Evolutionary conservation across 2,888 invertebrate species (phyloP).

Genomic region (Lamproptera curius): DNA sequence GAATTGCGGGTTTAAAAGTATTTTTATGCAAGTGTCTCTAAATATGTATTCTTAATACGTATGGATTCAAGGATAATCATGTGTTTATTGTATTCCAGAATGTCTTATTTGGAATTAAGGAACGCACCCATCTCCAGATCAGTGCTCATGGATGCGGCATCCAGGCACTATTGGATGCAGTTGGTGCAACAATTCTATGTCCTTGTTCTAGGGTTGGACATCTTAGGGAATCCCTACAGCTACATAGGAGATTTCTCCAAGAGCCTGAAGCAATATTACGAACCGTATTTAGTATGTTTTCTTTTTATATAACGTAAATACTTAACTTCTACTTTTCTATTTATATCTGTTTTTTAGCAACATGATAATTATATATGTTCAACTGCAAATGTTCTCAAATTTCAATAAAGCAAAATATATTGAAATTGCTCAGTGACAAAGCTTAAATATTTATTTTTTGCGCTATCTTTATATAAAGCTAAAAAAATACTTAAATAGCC

Average conservation of each 20-base stretch:
- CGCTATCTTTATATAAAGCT: too few species aligned
- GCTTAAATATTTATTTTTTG: too few species aligned
- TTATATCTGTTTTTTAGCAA: too few species aligned
- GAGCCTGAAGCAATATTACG: constrained; percentile 80
- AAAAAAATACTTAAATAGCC: too few species aligned
- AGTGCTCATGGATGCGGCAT: constrained; percentile 73
- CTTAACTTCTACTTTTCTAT: too few species aligned
- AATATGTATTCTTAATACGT: too few species aligned
- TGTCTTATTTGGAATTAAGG: constrained; percentile 81
- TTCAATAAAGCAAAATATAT: too few species aligned
- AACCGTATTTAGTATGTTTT: constrained; percentile 75
- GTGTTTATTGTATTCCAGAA: constrained; percentile 71
- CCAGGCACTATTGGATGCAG: constrained; percentile 83
- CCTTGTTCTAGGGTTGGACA: constrained; percentile 85
- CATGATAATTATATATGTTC: too few species aligned
- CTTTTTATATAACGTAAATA: not conserved
- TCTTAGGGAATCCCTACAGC: constrained; percentile 88
- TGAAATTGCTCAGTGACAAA: too few species aligned
- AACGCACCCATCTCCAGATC: constrained; percentile 73
- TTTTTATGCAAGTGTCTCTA: too few species aligned
- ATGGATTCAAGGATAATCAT: not conserved
- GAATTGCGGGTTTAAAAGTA: too few species aligned
- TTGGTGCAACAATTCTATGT: constrained; percentile 90
- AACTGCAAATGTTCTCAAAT: too few species aligned
- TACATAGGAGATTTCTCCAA: constrained; percentile 80